Evolutionary conservation across 1,140 invertebrate species (phyloP), one percentile per base, ranked within the genome.

Genomic region (Delia radicum): DNA sequence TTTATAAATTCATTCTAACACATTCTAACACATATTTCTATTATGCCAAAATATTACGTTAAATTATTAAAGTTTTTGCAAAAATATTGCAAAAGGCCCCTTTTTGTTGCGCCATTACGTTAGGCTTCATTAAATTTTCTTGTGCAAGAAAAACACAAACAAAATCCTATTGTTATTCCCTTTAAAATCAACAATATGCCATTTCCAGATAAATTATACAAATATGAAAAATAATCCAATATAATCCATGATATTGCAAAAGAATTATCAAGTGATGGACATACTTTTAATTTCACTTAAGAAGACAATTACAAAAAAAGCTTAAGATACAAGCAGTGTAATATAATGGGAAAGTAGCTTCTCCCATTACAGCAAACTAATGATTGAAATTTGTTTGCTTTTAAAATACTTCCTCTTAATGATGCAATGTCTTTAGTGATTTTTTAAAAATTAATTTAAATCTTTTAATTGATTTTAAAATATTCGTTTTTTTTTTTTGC

Each of bases 401-500:
- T 10, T 21, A 18, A 55, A 4, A 55, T 21, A 55, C 48, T 55
- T 55, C 18, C 48, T 69, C 13, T 21, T 28, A 24, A 15, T 7
- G 1, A 29, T 18, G 13, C 8, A 33, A 69, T 33, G 3, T 69
- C 21, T 69, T 31, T 33, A n/a, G n/a, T n/a, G 18, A 33, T 69
- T 69, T 33, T 69, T 69, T 69, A n/a, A 31, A 31, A 69, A 15
- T n/a, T 27, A 65, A 65, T 65, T 42, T 42, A 65, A 27, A 65
- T 65, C 26, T 65, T 65, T 27, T 65, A 65, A 65, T 65, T 65
- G 62, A 65, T 65, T 65, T 27, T 29, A 29, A 29, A 26, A 31
- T 33, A 69, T 28, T 63, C 12, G 15, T 63, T 27, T n/a, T 28
- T 63, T 63, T 63, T 6, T 63, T 63, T 15, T 28, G 28, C 13